Evolutionary conservation across 2,888 invertebrate genomes (phyloP).

Genomic region (Eucera pruinosa): DNA sequence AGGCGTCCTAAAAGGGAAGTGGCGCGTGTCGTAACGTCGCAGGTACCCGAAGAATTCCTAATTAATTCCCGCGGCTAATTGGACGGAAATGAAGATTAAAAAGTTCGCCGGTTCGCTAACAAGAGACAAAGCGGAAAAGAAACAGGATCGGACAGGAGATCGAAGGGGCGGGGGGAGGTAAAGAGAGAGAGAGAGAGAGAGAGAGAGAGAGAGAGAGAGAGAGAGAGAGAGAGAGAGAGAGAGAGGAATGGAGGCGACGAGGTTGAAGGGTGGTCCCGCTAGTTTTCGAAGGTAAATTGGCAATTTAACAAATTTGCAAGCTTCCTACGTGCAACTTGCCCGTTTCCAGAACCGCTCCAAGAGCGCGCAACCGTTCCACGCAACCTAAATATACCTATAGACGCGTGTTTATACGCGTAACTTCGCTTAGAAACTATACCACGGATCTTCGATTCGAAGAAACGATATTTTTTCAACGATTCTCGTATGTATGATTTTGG

Average conservation of each 20-base stretch:
- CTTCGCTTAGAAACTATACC: neutral
- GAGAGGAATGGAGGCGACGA: conserved; percentile 50
- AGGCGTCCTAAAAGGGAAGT: neutral
- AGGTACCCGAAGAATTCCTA: conserved; percentile 68
- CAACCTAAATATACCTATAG: conserved; percentile 51
- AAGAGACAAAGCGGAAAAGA: conserved; percentile 73
- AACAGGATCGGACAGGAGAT: conserved; percentile 54
- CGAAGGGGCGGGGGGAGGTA: conserved; percentile 35
- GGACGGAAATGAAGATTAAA: conserved; percentile 82
- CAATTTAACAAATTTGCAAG: conserved; percentile 84
- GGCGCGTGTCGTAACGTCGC: neutral
- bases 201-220: neutral
- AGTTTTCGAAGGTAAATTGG: conserved; percentile 83
- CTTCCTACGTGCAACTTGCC: conserved; percentile 78
- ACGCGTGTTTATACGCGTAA: conserved; percentile 13
- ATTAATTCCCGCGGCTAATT: conserved; percentile 81
- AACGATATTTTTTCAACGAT: too few relatives aligned
- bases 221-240: conserved; percentile 14
- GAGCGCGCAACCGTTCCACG: conserved; percentile 49
- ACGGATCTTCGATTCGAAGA: neutral
- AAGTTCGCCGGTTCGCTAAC: conserved; percentile 76
- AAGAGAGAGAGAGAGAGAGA: neutral
- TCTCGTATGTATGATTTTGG: too few relatives aligned
- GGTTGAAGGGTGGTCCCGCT: conserved; percentile 71
- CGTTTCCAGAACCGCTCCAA: conserved; percentile 52